phyloP scores from a whole-genome alignment of 1,140 invertebrate genomes.

The Orchestia grillus region DNA sequence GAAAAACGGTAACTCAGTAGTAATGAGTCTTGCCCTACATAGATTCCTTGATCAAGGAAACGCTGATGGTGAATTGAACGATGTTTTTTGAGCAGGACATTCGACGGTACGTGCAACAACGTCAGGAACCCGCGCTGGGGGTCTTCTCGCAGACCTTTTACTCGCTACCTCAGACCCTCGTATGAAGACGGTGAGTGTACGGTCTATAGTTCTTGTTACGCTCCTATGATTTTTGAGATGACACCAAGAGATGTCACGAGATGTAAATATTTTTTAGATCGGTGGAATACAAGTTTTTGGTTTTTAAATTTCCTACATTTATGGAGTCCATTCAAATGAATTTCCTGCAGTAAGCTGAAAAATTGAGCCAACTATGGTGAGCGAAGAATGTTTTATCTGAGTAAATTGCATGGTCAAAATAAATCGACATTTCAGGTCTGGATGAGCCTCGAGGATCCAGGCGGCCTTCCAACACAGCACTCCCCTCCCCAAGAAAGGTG shows the following conservation, averaged over 20 bases:
- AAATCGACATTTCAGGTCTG: background rate
- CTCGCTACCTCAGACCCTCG: conserved; percentile 83
- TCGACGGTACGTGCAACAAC: conserved; percentile 90
- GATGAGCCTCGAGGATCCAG: conserved; percentile 31
- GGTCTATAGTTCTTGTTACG: background rate
- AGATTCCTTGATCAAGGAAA: background rate
- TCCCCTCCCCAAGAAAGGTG: background rate
- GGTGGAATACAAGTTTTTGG: background rate
- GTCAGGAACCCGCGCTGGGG: conserved; percentile 80
- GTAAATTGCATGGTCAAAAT: background rate
- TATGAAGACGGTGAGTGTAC: conserved; percentile 82
- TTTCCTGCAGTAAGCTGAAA: background rate
- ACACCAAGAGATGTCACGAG: too few relatives aligned
- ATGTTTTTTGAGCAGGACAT: conserved; percentile 70
- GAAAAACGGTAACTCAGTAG: too few relatives aligned
- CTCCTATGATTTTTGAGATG: background rate
- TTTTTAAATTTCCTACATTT: background rate
- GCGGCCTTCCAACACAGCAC: background rate
- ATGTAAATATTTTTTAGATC: background rate
- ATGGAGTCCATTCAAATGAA: background rate
- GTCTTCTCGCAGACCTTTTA: conserved; percentile 82
- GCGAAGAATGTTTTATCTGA: background rate
- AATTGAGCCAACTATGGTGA: background rate
- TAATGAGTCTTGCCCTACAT: background rate
- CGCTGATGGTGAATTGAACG: background rate